These are phyloP conservation scores for Aphelenchoides fujianensis DNA, from an alignment of 1,140 invertebrate species.

Conservation along the genomic window DNA sequence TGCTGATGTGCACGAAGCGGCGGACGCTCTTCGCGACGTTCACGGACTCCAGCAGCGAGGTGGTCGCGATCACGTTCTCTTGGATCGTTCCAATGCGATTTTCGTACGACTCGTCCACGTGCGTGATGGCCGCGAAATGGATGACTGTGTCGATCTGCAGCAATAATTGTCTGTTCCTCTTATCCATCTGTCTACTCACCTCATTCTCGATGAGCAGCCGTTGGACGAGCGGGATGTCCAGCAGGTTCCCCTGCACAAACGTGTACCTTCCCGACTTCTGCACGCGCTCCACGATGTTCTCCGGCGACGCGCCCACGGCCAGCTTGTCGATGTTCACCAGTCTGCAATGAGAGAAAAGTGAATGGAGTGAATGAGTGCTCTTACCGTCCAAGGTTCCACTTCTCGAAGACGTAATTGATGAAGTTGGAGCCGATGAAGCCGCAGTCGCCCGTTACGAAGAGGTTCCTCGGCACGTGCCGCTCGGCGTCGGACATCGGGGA, in stretches of 20 bases:
- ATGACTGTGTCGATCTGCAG: constrained; percentile 62
- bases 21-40: constrained; percentile 39
- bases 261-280: constrained; percentile 49
- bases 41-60: constrained; percentile 56
- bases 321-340: constrained; percentile 59
- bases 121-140: constrained; percentile 62
- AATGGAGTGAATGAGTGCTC: background rate
- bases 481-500: background rate
- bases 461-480: constrained; percentile 34
- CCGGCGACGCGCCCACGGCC: constrained; percentile 47
- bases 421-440: constrained; percentile 62
- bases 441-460: constrained; percentile 49
- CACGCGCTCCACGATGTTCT: constrained; percentile 45
- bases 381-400: constrained; percentile 52
- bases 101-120: constrained; percentile 62
- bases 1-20: constrained; percentile 61
- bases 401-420: constrained; percentile 56
- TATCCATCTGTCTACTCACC: constrained; percentile 25
- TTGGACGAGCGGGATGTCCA: constrained; percentile 43
- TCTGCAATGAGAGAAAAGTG: constrained; percentile 32
- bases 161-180: background rate
- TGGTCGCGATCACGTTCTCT: constrained; percentile 61
- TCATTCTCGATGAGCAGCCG: constrained; percentile 46
- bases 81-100: constrained; percentile 62
- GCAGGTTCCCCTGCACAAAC: constrained; percentile 50